Evolutionary conservation across 2,113 vertebrate genomes (phyloP), one percentile per base, ranked within the genome.

Genomic region (Chrysochloris asiatica): DNA sequence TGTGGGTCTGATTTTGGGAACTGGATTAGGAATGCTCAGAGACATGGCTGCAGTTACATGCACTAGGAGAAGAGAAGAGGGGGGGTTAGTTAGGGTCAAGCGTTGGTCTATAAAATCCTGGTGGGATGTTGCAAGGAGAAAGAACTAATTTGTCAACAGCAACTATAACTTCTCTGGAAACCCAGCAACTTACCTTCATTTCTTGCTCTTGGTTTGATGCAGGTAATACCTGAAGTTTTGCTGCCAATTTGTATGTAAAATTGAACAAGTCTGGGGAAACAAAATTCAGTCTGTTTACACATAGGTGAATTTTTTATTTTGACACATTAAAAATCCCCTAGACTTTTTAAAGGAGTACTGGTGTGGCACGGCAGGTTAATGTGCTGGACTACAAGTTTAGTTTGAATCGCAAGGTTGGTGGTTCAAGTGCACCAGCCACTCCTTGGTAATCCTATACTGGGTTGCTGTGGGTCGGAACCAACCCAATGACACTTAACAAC

Each of bases 161-260:
- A 86, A 63, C 28, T 48, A 19, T 85, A 72, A 38, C 89, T 85
- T 90, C n/a, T 52, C 90, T 88, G 28, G 67, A 88, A 91, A 91
- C 86, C 86, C 0, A 19, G 5, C 16, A 48, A 4, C 95, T 98
- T 97, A 99, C 99, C 99, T 99, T 99, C 99, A 95, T 99, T 99
- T 89, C 99, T 98, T 75, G 98, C 97, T 93, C 98, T 98, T 83
- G 99, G 99, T 91, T 99, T 99, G 94, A 97, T 99, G 96, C 99
- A 99, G 76, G 98, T 98, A 47, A 98, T 98, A 17, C 99, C 99
- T 95, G 98, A 95, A 95, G 98, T 98, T 97, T 99, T 99, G 94
- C 98, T 99, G 96, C 99, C 99, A 92, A 99, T 99, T 91, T 99
- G 98, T 92, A 99, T 97, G 96, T 99, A 99, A 98, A 99, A 99